Base-by-base conservation (phyloP, 1,140 invertebrate genomes). In the Ylistrum balloti region DNA sequence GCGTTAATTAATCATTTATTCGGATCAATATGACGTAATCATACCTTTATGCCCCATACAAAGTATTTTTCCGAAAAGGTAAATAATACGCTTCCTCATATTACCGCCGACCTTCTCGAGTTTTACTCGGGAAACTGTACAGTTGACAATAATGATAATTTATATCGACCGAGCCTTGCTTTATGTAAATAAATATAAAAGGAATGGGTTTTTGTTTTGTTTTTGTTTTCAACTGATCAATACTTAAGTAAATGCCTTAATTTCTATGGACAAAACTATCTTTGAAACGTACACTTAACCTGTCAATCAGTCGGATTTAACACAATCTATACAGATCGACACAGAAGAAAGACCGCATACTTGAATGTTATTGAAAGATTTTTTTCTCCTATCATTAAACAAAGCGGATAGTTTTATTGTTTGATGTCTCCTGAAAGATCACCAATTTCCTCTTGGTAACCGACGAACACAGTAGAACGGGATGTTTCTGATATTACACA, bases 221-320 rank as follows among this genome's bases (percentile, higher is more conserved):
- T 48, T 48, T 48, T 48, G 45, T 48, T 48, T 48, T 48, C 22
- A 1, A 74, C n/a, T 17, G 56, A 74, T 74, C 56, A 11, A 74
- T 74, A 74, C 1, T 11, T 22, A n/a, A n/a, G 2, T n/a, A 74
- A 28, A n/a, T n/a, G 56, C 56, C 56, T 74, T 74, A n/a, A 74
- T 74, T 74, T 74, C 56, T 74, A 74, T 74, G 56, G 28, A 74
- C 56, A 74, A 74, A 74, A 74, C 56, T 74, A 74, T 74, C 56
- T 74, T 28, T 74, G n/a, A 74, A 74, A 28, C 56, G 56, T 5
- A 74, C 56, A 74, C 22, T 74, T 28, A 74, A 74, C 56, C 22
- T 74, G 56, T 74, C 56, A 74, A 74, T 74, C 56, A 74, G 3
- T 28, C 11, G 3, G 56, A 28, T n/a, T 74, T 28, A 74, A 74